Percentiles rank a stretch among this genome's conserved stretches.
phyloP scores from a whole-genome alignment of 1,140 invertebrate species.

The Drosophila mojavensis region DNA sequence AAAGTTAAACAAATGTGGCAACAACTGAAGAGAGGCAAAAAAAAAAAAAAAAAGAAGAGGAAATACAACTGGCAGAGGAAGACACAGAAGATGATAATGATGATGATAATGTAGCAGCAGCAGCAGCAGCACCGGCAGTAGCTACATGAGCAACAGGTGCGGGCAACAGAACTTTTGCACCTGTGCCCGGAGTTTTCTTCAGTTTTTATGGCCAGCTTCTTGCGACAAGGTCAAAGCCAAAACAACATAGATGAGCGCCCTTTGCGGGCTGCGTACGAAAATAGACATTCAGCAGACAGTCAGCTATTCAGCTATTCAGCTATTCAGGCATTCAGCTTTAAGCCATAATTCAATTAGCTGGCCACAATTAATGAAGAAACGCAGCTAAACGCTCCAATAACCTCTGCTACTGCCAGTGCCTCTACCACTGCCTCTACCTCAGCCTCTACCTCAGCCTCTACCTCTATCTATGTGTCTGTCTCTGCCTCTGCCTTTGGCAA shows the following conservation, averaged over 20 bases:
- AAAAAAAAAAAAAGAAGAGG: conserved; percentile 23
- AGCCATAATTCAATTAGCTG: conserved; percentile 64
- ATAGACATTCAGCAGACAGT: background rate
- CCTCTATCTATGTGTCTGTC: too few relatives aligned
- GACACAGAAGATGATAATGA: background rate
- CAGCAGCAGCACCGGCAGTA: conserved; percentile 5
- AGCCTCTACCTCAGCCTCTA: too few relatives aligned
- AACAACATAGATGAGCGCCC: background rate
- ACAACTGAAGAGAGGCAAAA: conserved; percentile 36
- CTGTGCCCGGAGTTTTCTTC: background rate
- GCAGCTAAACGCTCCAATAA: conserved; percentile 77
- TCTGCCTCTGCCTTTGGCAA: conserved; percentile 57
- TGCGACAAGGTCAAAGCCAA: conserved; percentile 57
- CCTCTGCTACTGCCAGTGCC: conserved; percentile 54
- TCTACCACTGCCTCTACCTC: too few relatives aligned
- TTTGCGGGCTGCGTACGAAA: background rate
- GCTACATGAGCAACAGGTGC: conserved; percentile 36
- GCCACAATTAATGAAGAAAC: conserved; percentile 71
- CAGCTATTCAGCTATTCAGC: background rate
- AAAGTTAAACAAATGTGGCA: conserved; percentile 77
- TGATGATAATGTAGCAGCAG: conserved; percentile 7
- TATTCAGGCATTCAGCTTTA: background rate
- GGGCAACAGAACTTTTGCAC: conserved; percentile 32
- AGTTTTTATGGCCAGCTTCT: conserved; percentile 4
- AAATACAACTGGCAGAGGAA: conserved; percentile 32